phyloP scores from a whole-genome alignment of 2,113 vertebrate genomes.

The Megaceryle maxima region DNA sequence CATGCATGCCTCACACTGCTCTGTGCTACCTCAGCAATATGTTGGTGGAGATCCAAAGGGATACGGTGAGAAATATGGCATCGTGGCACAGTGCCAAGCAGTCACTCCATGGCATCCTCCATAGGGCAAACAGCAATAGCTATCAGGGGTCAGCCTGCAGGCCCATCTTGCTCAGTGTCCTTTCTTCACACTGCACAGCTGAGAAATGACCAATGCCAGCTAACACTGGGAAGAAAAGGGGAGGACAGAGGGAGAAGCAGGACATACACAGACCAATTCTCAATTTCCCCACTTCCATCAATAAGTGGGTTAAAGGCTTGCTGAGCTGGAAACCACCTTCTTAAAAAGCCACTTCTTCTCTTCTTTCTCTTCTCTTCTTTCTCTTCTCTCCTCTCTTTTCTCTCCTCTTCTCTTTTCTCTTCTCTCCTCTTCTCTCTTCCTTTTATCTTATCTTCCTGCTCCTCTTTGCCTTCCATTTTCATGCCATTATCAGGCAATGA shows the following conservation, averaged over 20 bases:
- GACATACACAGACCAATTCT: background rate
- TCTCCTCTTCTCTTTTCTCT: too few relatives aligned
- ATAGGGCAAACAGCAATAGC: background rate
- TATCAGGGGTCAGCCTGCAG: background rate
- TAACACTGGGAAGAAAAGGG: background rate
- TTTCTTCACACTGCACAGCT: background rate
- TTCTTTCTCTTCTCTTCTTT: background rate
- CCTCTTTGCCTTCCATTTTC: background rate
- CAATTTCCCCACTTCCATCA: background rate
- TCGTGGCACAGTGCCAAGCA: background rate
- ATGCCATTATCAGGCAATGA: background rate
- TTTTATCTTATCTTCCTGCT: background rate
- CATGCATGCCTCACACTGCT: rapidly evolving
- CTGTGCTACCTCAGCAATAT: background rate
- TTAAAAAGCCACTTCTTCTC: background rate
- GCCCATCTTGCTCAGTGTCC: background rate
- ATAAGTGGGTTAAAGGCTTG: background rate
- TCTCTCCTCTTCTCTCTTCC: too few relatives aligned
- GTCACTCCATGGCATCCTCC: background rate
- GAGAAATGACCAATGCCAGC: background rate
- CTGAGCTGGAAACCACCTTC: background rate
- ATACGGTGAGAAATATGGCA: background rate
- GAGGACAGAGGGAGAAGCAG: background rate
- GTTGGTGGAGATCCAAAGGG: background rate
- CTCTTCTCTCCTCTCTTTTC: too few relatives aligned